Percentiles rank a stretch among this genome's conserved stretches.
Conservation (phyloP, 2,113 vertebrate genomes). For the Gymnogyps californianus region DNA sequence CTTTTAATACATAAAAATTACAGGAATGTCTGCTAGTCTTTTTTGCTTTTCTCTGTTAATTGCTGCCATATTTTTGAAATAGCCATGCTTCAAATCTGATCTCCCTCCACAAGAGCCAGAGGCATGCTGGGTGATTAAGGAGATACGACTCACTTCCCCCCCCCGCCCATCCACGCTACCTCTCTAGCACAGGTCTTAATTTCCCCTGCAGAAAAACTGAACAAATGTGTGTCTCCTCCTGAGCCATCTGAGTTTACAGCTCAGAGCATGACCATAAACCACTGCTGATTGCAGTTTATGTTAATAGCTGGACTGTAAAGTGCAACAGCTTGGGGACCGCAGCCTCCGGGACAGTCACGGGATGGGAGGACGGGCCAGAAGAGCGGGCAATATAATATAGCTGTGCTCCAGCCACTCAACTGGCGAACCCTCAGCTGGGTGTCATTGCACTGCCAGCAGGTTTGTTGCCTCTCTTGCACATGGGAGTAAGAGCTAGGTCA, state of each 20-base stretch:
- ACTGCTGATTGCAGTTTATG: not conserved
- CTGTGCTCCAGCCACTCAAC: not conserved
- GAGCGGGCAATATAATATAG: accelerated
- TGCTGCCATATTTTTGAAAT: not conserved
- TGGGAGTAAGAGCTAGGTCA: not conserved
- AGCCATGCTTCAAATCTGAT: accelerated
- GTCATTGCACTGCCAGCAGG: not conserved
- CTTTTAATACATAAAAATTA: not conserved
- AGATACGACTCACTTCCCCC: not conserved
- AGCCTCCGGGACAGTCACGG: accelerated
- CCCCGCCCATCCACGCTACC: not conserved
- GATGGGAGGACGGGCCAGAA: not conserved
- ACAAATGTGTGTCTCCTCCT: accelerated
- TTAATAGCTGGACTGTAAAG: not conserved
- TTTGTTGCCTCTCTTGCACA: not conserved
- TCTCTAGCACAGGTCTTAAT: not conserved
- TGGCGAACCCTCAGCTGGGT: not conserved
- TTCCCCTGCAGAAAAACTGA: not conserved
- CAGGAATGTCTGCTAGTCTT: not conserved
- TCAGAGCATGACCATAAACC: not conserved
- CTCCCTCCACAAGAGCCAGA: not conserved
- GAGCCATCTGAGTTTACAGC: not conserved
- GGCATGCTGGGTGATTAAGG: not conserved
- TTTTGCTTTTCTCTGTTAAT: not conserved
- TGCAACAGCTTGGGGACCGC: not conserved